phyloP scores from a whole-genome alignment of 2,113 vertebrate genomes.

The Paramormyrops kingsleyae region DNA sequence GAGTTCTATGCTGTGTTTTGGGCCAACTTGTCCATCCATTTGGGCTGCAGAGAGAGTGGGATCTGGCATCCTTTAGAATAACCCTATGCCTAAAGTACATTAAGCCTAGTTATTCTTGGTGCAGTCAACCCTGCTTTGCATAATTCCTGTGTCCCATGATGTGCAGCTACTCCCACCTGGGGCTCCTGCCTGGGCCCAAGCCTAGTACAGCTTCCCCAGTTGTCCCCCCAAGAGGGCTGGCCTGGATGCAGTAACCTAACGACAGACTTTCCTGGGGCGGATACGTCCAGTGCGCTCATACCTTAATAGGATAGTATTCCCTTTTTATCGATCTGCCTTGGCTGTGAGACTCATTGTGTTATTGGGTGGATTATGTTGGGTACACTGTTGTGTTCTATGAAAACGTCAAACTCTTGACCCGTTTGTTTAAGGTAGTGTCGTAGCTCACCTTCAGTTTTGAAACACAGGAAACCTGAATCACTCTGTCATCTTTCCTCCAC shows the following conservation, averaged over 20 bases:
- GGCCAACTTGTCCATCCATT: not conserved
- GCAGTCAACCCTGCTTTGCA: not conserved
- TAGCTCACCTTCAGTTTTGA: not conserved
- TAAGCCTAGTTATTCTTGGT: not conserved
- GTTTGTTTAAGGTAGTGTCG: conserved; percentile 25
- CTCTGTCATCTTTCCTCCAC: not conserved
- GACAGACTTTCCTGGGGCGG: not conserved
- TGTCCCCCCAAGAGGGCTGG: not conserved
- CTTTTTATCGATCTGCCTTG: not conserved
- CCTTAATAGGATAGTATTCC: not conserved
- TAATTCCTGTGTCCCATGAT: not conserved
- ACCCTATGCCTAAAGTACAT: not conserved
- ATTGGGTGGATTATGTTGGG: not conserved
- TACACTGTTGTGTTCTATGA: not conserved
- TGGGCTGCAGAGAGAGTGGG: not conserved
- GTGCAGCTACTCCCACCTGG: not conserved
- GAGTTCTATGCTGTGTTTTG: not conserved
- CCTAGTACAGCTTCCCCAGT: not conserved
- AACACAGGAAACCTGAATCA: not conserved
- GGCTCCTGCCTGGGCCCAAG: not conserved
- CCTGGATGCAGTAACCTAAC: not conserved
- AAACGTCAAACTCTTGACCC: conserved; percentile 1
- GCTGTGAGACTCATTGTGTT: not conserved
- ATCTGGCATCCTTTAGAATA: not conserved
- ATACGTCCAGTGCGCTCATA: not conserved